Base-by-base conservation (phyloP, 1,140 invertebrate genomes). In the Drosophila takahashii region DNA sequence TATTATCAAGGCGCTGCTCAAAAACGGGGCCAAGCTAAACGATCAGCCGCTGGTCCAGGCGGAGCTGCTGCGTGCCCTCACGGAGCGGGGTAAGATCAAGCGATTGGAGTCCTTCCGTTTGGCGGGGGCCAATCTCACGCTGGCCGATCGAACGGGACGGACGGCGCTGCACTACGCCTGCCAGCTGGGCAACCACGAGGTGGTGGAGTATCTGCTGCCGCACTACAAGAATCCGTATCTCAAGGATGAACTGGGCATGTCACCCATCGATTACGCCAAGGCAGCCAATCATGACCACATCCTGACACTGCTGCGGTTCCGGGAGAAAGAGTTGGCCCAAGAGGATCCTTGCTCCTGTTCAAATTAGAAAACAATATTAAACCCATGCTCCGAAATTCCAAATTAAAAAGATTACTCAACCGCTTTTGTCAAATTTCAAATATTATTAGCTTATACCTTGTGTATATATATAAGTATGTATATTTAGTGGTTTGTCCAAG, bases 81-180 rank as follows among this genome's bases (percentile, higher is more conserved):
- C 94, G 1, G 93, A 93, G 5, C 83, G 93, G 5, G 94, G 94
- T 4, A 93, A 95, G 57, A n/a, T 93, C 0, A 91, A 90, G 27
- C 93, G 94, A 11, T 78, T 96, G 4, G 73, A 93, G 27, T 95
- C 95, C 0, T 95, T 93, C 69, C 71, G 92, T 3, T 26, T 94
- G 13, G 95, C 95, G 6, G 95, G 95, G 2, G 95, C 93, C 1
- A 93, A 95, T 92, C 72, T 96, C 0, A 93, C 93, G 1, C 93
- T 94, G 65, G 69, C 86, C 0, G 95, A 96, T 81, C 76, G 93
- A 15, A 94, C 93, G 0, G 95, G 94, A 34, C 91, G 95, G 27
- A 95, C 95, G 0, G 92, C 95, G 1, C 79, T 96, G 8, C 95
- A 96, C 79, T 77, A 93, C 32, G 95, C 94, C 3, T 92, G 92